A percentile compares a stretch with the other conserved stretches of the same genome.
phyloP scores from a whole-genome alignment of 1,140 invertebrate species.

The Papilio machaon region DNA sequence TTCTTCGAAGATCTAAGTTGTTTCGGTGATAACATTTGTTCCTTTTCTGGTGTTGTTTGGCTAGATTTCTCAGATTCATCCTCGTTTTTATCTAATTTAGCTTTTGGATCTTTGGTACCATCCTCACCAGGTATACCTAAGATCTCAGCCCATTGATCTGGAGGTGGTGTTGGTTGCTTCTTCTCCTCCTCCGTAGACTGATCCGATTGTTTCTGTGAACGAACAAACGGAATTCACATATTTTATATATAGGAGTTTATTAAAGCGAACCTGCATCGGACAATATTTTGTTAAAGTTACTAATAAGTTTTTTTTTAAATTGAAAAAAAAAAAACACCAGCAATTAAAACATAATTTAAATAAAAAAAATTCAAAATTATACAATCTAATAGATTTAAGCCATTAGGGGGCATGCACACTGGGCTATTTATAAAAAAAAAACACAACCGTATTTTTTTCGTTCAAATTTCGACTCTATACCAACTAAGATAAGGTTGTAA shows the following conservation, averaged over 20 bases:
- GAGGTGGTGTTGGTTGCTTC: conserved; percentile 72
- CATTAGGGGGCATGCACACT: conserved; percentile 23
- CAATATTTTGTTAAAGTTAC: conserved; percentile 39
- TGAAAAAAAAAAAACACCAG: background rate
- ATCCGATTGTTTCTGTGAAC: conserved; percentile 60
- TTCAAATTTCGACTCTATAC: background rate
- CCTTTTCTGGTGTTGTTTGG: conserved; percentile 55
- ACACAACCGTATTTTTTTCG: background rate
- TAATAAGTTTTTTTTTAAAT: background rate
- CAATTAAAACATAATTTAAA: background rate
- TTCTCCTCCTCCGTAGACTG: conserved; percentile 59
- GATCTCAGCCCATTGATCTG: conserved; percentile 77
- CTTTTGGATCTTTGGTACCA: conserved; percentile 47
- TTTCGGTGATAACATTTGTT: conserved; percentile 59
- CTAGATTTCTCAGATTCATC: conserved; percentile 44
- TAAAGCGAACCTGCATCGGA: conserved; percentile 65
- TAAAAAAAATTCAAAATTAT: background rate
- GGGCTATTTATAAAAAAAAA: background rate
- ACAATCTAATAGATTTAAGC: background rate
- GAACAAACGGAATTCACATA: conserved; percentile 46
- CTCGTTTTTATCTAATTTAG: conserved; percentile 39
- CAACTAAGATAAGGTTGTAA: background rate
- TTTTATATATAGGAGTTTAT: conserved; percentile 10
- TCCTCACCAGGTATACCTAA: conserved; percentile 71
- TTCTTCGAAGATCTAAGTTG: conserved; percentile 69